phyloP scores from a whole-genome alignment of 2,888 invertebrate species.

The Gastracanthus pulcherrimus region DNA sequence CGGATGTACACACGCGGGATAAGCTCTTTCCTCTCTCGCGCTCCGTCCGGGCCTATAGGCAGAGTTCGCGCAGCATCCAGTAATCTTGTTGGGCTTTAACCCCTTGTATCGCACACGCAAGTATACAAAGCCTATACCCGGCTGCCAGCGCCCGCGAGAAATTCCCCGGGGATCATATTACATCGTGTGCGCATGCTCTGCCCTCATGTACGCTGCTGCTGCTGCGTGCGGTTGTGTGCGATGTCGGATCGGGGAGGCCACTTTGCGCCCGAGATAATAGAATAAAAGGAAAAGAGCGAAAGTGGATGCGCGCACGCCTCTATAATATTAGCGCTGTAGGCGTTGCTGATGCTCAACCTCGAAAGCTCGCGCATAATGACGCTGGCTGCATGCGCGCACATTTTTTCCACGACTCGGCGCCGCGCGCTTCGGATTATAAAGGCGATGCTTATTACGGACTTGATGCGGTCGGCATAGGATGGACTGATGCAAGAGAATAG shows the following conservation, averaged over 20 bases:
- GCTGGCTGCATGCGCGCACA: neutral
- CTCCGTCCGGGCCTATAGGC: neutral
- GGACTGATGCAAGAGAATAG: neutral
- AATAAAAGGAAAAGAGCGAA: conserved; percentile 12
- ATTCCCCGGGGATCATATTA: conserved; percentile 40
- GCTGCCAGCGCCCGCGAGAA: neutral
- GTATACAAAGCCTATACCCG: neutral
- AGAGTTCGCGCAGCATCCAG: neutral
- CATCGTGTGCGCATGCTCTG: neutral
- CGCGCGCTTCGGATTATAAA: too few relatives aligned
- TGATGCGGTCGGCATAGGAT: neutral
- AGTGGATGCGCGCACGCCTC: neutral
- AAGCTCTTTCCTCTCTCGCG: neutral
- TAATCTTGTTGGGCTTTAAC: conserved; percentile 35
- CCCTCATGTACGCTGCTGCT: too few relatives aligned
- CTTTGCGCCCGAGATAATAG: conserved; percentile 37
- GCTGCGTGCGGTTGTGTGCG: neutral
- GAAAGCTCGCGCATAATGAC: neutral
- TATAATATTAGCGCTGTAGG: neutral
- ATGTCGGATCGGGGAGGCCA: neutral
- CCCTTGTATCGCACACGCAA: neutral
- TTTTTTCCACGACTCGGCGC: neutral
- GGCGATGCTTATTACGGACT: too few relatives aligned
- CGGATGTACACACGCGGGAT: neutral
- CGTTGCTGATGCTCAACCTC: neutral